Conservation (phyloP, 2,113 vertebrate genomes). For the Siniperca knerii region DNA sequence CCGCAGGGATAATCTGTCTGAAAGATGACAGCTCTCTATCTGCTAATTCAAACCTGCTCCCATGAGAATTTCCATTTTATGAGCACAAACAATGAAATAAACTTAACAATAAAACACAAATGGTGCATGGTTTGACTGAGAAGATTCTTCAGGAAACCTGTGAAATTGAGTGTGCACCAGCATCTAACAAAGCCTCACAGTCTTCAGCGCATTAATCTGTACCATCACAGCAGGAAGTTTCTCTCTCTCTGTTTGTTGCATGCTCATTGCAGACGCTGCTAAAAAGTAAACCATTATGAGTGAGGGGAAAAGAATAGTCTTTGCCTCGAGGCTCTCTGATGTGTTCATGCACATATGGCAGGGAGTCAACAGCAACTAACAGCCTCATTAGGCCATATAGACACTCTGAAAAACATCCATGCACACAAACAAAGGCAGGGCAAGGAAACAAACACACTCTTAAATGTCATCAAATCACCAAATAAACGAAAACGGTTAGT, state of each 20-base stretch:
- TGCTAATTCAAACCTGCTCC: slow-evolving; percentile 29
- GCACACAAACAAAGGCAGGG: slow-evolving; percentile 42
- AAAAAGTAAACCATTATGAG: slow-evolving; percentile 58
- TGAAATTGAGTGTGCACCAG: slow-evolving; percentile 7
- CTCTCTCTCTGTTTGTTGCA: background rate
- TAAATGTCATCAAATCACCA: slow-evolving; percentile 49
- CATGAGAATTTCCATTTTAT: slow-evolving; percentile 8
- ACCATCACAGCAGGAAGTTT: slow-evolving; percentile 37
- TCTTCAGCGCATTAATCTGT: slow-evolving; percentile 21
- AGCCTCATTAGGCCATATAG: slow-evolving; percentile 70
- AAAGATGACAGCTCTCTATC: slow-evolving; percentile 42
- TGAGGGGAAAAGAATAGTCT: slow-evolving; percentile 25
- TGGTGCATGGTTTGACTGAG: background rate
- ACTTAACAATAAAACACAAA: slow-evolving; percentile 12
- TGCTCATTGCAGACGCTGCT: slow-evolving; percentile 34
- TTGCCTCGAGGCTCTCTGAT: slow-evolving; percentile 51
- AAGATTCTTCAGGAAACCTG: slow-evolving; percentile 25
- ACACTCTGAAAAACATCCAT: slow-evolving; percentile 30
- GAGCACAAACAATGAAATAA: slow-evolving; percentile 5
- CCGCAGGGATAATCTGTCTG: slow-evolving; percentile 25
- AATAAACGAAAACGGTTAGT: slow-evolving; percentile 41
- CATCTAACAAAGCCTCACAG: slow-evolving; percentile 13
- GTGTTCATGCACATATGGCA: slow-evolving; percentile 64
- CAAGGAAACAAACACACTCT: slow-evolving; percentile 9
- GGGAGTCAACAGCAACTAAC: slow-evolving; percentile 62